Percentiles rank a stretch among this genome's conserved stretches.
These are phyloP conservation scores for Andrena cerasifolii DNA, from an alignment of 1,140 invertebrate species.

Conservation along the genomic window DNA sequence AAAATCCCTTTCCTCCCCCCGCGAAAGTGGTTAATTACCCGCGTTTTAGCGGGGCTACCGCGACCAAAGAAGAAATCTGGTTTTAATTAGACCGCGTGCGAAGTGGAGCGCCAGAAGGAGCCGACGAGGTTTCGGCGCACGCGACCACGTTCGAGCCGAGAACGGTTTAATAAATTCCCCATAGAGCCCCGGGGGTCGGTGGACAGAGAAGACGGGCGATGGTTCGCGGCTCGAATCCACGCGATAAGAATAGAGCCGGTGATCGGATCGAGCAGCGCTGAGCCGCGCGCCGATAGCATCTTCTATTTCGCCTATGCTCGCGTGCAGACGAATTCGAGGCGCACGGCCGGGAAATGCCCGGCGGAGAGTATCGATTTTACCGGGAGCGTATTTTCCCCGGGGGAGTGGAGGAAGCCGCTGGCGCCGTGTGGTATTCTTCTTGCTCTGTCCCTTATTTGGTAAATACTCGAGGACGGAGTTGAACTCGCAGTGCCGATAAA, in stretches of 20 bases:
- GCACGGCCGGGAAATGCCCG: constrained; percentile 19
- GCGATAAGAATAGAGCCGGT: constrained; percentile 8
- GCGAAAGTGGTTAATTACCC: constrained; percentile 42
- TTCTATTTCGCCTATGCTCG: constrained; percentile 13
- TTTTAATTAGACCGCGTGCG: constrained; percentile 27
- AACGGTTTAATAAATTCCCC: too few species aligned
- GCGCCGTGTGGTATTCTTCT: too few species aligned
- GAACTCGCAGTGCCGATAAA: too few species aligned
- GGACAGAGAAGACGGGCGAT: not conserved
- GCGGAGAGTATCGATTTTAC: constrained; percentile 54
- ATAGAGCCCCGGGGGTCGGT: not conserved
- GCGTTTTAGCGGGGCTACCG: not conserved
- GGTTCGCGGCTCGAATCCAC: not conserved
- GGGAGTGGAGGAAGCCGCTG: not conserved
- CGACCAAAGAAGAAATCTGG: constrained; percentile 18
- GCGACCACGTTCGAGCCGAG: not conserved
- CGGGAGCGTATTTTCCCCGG: constrained; percentile 27
- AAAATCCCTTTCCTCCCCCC: constrained; percentile 16
- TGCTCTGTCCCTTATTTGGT: not conserved
- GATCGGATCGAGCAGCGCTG: constrained; percentile 4
- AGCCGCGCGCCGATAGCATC: constrained; percentile 39
- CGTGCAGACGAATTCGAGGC: constrained; percentile 25
- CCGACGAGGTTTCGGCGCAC: constrained; percentile 8
- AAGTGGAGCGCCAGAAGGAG: not conserved
- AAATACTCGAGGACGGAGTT: too few species aligned